Evolutionary conservation across 92 coral and sea anemone genomes (phyloP), one percentile per base, ranked within the genome.

Genomic region (Pocillopora grandis): DNA sequence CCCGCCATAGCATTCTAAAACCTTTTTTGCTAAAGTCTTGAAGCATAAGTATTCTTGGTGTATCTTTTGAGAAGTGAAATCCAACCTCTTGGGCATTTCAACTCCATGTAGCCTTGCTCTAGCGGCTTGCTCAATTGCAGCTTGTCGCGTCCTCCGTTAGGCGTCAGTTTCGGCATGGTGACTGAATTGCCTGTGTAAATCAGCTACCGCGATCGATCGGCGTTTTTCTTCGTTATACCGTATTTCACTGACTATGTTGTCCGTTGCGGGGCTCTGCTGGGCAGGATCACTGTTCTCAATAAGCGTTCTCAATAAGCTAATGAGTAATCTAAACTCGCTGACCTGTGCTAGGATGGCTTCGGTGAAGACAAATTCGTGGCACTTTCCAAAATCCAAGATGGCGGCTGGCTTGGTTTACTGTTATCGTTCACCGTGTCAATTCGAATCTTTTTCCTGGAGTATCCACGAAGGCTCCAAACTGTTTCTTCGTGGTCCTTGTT

Each of bases 301-400:
- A 78, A 88, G 52, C 52, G 65, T 60, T 15, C 13, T 19, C 76
- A 75, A 76, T 77, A 17, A 15, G 66, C 20, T 0, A 14, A 88
- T 49, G 61, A 27, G 86, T 85, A 23, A 85, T 88, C 91, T 84
- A 42, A 89, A 79, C 62, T 84, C 86, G 78, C 89, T 78, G 85
- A 20, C 72, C 89, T 88, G 91, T 88, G 88, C 89, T 84, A 85
- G 89, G 89, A 88, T 84, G 86, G 89, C 91, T 88, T 85, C 86
- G 85, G 91, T 84, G 91, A 88, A 79, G 76, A 84, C 58, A 62
- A 88, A 77, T 88, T 83, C 37, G 76, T 88, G 91, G 91, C 91
- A 88, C 91, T 88, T 88, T 88, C 91, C 91, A 84, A 88, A 88
- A 88, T 88, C 85, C 82, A 88, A 84, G 91, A 84, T 88, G 86